Base-by-base conservation (phyloP, 1,140 invertebrate species). In the Harpegnathos saltator region DNA sequence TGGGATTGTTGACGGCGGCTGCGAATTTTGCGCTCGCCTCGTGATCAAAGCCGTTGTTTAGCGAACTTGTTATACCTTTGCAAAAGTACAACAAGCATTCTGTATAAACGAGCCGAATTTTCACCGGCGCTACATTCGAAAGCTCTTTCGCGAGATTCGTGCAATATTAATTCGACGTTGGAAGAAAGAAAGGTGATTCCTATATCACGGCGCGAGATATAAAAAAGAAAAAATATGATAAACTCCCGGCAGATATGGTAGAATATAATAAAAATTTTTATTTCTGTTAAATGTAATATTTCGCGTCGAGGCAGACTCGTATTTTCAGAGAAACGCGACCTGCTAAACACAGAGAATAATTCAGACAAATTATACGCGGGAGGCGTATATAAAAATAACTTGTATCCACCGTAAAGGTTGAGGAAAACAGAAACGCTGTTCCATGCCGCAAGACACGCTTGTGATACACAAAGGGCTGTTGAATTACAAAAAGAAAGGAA, bases 151-250 rank as follows among this genome's bases (percentile, higher is more conserved):
- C n/a, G n/a, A 19, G 29, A 5, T 33, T 22, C 11, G n/a, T n/a
- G 38, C 19, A 56, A 56, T 9, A 56, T 56, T 56, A 56, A n/a
- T 11, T 56, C 7, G 19, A 56, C n/a, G 22, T 19, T 44, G 1
- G n/a, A 56, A 19, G 3, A 19, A 9, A 19, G 19, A 11, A 56
- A 56, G 54, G 4, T 5, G 19, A 56, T 56, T 19, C 9, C 19
- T 19, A 56, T n/a, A 56, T 19, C 22, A 56, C 19, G 1, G 7
- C 0, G 2, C n/a, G 52, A 44, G n/a, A 24, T 33, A 72, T n/a
- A 58, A 58, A 59, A 1, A n/a, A n/a, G n/a, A n/a, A n/a, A 2
- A 59, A 59, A 58, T 54, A 72, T 72, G n/a, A 48, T 48, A 4
- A 73, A 44, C 29, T n/a, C n/a, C 0, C 22, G 26, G 29, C 2